phyloP scores from a whole-genome alignment of 2,888 invertebrate genomes.

The Phyllotreta striolata region DNA sequence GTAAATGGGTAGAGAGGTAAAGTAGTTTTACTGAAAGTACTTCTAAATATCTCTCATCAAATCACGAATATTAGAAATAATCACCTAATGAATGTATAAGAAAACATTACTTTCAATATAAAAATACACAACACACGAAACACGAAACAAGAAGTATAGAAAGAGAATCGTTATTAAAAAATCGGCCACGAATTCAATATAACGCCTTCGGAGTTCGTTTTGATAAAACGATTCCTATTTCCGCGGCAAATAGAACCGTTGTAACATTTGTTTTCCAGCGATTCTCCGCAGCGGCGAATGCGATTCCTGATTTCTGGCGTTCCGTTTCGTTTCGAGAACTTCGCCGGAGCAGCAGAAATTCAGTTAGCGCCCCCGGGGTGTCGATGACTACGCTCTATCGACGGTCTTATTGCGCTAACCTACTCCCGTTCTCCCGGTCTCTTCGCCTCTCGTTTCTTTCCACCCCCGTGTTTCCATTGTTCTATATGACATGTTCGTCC shows the following conservation, averaged over 20 bases:
- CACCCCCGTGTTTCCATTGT: neutral
- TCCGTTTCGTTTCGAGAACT: slow-evolving; percentile 2
- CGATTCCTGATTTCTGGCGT: slow-evolving; percentile 5
- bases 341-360: slow-evolving; percentile 16
- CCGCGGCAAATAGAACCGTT: slow-evolving; percentile 17
- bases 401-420: slow-evolving; percentile 14
- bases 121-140: too few species aligned
- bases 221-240: slow-evolving; percentile 17
- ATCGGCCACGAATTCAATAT: slow-evolving; percentile 2
- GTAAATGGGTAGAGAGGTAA: too few species aligned
- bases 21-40: too few species aligned
- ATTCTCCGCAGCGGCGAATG: slow-evolving; percentile 12
- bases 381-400: slow-evolving; percentile 17
- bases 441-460: neutral
- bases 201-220: slow-evolving; percentile 5
- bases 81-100: too few species aligned
- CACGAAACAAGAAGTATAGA: too few species aligned
- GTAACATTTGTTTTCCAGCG: slow-evolving; percentile 22
- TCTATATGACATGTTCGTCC: neutral
- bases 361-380: slow-evolving; percentile 25
- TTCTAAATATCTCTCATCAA: too few species aligned
- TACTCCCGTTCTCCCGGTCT: neutral
- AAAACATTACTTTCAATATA: too few species aligned
- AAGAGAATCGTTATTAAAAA: neutral
- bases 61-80: too few species aligned